Evolutionary conservation across 2,797 vertebrate genomes (phyloP).

Genomic region (Pseudochirops cupreus): DNA sequence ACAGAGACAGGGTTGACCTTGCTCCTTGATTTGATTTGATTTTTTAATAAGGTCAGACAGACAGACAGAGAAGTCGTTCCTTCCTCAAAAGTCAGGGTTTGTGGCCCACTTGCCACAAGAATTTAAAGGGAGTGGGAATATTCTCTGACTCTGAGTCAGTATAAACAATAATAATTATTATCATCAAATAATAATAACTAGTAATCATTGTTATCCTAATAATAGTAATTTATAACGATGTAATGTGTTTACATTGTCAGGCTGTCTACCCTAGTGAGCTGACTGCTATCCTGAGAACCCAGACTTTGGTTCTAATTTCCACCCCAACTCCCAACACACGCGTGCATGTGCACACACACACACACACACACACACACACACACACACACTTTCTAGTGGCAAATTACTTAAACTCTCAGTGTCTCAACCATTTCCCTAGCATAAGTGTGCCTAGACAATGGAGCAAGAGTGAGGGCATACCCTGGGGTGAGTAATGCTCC

Average conservation of each 20-base stretch:
- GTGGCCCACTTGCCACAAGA: not conserved
- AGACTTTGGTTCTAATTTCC: not conserved
- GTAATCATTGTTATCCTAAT: not conserved
- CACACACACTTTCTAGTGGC: too few relatives aligned
- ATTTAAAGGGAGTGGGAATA: too few relatives aligned
- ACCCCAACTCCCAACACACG: not conserved
- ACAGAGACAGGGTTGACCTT: not conserved
- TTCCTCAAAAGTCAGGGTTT: not conserved
- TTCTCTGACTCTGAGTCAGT: not conserved
- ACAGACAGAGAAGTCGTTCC: not conserved
- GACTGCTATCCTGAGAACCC: not conserved
- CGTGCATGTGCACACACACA: too few relatives aligned
- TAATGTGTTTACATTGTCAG: not conserved
- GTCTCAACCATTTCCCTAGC: not conserved
- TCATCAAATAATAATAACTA: not conserved
- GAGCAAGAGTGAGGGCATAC: not conserved
- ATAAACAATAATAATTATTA: not conserved
- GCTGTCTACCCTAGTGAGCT: not conserved
- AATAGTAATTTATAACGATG: not conserved
- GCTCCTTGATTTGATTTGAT: not conserved
- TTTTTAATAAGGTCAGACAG: not conserved
- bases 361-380: too few relatives aligned
- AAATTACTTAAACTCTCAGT: not conserved
- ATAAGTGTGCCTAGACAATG: not conserved
- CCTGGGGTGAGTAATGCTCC: not conserved